Evolutionary conservation across 2,113 vertebrate species (phyloP).

Genomic region (Oxygymnocypris stewartii): DNA sequence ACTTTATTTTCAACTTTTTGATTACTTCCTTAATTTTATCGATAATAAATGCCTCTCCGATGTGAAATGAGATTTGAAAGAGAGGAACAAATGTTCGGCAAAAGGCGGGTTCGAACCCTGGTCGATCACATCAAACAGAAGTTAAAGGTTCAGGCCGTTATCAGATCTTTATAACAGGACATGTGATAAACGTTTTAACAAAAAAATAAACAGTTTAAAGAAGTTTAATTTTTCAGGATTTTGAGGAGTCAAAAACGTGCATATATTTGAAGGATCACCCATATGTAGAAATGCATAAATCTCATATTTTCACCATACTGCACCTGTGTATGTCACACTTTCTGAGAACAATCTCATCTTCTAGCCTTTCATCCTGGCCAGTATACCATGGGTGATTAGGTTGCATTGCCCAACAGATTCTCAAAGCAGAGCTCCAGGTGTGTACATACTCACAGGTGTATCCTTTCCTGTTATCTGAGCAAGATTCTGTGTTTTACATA

Average conservation of each 20-base stretch:
- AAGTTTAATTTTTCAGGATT: neutral
- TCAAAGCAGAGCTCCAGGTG: slow-evolving; percentile 43
- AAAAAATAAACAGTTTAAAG: too few relatives aligned
- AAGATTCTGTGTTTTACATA: slow-evolving; percentile 36
- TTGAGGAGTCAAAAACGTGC: neutral
- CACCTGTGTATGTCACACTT: slow-evolving; percentile 1
- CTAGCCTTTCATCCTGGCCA: neutral
- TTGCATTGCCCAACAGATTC: neutral
- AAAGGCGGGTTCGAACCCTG: too few relatives aligned
- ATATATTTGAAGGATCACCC: neutral
- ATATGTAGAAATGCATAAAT: neutral
- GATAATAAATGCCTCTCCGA: too few relatives aligned
- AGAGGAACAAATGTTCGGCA: too few relatives aligned
- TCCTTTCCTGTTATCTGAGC: slow-evolving; percentile 22
- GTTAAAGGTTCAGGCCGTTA: too few relatives aligned
- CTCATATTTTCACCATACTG: neutral
- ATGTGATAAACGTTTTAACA: neutral
- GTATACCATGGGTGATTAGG: neutral
- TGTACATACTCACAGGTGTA: slow-evolving; percentile 42
- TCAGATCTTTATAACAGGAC: neutral
- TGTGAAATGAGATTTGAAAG: too few relatives aligned
- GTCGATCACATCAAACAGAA: too few relatives aligned
- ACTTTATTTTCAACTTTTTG: too few relatives aligned
- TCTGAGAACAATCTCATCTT: slow-evolving; percentile 10
- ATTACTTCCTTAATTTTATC: too few relatives aligned